Conservation (phyloP, 2,113 vertebrate species). For the Nicator chloris region DNA sequence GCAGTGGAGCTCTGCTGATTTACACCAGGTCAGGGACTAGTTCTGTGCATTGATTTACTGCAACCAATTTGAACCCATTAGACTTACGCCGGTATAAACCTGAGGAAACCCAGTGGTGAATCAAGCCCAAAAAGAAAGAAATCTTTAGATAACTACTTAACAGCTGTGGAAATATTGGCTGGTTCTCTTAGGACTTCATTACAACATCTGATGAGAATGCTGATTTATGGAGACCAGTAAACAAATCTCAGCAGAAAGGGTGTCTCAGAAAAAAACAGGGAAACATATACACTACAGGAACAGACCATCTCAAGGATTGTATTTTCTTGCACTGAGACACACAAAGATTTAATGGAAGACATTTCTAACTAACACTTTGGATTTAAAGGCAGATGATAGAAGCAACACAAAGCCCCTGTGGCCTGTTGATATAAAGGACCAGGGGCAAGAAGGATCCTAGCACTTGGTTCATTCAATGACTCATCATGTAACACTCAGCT, state of each 20-base stretch:
- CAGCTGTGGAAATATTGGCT: background rate
- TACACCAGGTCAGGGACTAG: background rate
- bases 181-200: background rate
- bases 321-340: background rate
- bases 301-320: background rate
- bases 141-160: conserved; percentile 36
- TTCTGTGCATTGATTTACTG: conserved; percentile 25
- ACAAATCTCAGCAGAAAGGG: background rate
- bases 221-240: conserved; percentile 50
- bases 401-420: conserved; percentile 12
- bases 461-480: conserved; percentile 52
- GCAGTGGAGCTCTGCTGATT: background rate
- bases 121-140: conserved; percentile 6
- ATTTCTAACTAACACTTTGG: background rate
- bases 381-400: conserved; percentile 39
- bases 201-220: conserved; percentile 39
- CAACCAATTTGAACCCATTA: conserved; percentile 38
- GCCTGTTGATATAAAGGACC: conserved; percentile 49
- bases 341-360: background rate
- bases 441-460: conserved; percentile 42
- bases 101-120: conserved; percentile 30
- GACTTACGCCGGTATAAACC: background rate
- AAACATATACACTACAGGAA: background rate
- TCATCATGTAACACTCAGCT: conserved; percentile 44
- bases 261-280: background rate